Conservation (phyloP, 64 coral and sea anemone genomes). For the Astreopora myriophthalma region DNA sequence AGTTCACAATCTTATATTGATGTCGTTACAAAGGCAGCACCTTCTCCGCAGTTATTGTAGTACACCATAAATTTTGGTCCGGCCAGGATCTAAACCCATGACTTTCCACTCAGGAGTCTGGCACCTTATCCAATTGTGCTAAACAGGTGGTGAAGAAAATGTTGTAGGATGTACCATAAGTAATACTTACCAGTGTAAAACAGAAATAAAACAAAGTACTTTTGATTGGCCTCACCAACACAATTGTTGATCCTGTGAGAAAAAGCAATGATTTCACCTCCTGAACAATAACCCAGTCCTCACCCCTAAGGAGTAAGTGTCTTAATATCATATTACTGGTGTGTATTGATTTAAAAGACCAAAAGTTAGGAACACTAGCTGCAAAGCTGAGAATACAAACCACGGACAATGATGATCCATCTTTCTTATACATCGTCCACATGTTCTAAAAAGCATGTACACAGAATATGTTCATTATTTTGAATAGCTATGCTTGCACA, state of each 20-base stretch:
- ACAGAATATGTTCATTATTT: background rate
- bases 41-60: too few relatives aligned
- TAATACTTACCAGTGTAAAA: constrained; percentile 86
- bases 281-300: too few relatives aligned
- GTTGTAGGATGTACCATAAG: background rate
- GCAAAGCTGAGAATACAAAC: background rate
- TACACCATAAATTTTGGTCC: too few relatives aligned
- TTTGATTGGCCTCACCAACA: constrained; percentile 99
- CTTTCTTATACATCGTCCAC: constrained; percentile 95
- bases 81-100: too few relatives aligned
- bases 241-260: constrained; percentile 96
- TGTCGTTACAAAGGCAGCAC: too few relatives aligned
- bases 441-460: constrained; percentile 61
- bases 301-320: too few relatives aligned
- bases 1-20: too few relatives aligned
- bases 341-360: background rate
- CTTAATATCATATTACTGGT: background rate
- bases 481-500: background rate
- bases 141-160: background rate
- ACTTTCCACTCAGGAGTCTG: too few relatives aligned
- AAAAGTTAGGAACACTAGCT: too few relatives aligned
- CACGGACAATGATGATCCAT: constrained; percentile 99
- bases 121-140: too few relatives aligned
- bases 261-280: background rate
- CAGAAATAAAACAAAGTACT: constrained; percentile 95